Evolutionary conservation across 2,797 vertebrate genomes (phyloP).

Genomic region (Chaetophractus vellerosus): DNA sequence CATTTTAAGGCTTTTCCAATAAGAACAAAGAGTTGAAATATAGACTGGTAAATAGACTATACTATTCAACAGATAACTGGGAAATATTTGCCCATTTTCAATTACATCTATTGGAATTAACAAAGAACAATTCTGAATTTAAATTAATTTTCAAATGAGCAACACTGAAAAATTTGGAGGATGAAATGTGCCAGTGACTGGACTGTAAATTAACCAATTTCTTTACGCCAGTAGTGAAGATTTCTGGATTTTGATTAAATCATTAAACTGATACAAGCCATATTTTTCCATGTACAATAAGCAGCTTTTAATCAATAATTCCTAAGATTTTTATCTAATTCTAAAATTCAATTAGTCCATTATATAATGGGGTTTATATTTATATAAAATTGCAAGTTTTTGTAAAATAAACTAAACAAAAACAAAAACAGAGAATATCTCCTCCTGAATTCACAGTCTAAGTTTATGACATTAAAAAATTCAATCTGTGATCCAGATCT

Average conservation of each 20-base stretch:
- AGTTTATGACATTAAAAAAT: not conserved
- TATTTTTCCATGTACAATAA: not conserved
- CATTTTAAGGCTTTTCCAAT: not conserved
- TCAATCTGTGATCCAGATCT: not conserved
- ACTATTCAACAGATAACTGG: not conserved
- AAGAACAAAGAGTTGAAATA: not conserved
- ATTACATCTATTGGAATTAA: not conserved
- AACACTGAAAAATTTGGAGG: not conserved
- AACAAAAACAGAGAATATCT: not conserved
- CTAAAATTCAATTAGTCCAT: not conserved
- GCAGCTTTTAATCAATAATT: not conserved
- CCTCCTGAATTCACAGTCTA: not conserved
- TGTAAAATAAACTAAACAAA: not conserved
- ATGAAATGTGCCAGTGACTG: not conserved
- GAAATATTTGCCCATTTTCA: not conserved
- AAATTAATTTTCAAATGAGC: not conserved
- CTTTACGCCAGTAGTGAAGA: not conserved
- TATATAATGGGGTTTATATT: not conserved
- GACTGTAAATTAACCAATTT: not conserved
- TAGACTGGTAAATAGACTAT: not conserved
- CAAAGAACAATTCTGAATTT: not conserved
- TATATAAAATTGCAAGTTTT: not conserved
- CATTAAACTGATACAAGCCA: not conserved
- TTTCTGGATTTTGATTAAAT: conserved; percentile 16
- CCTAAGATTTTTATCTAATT: not conserved